Conservation (phyloP, 2,113 vertebrate genomes). For the Tetrao urogallus region DNA sequence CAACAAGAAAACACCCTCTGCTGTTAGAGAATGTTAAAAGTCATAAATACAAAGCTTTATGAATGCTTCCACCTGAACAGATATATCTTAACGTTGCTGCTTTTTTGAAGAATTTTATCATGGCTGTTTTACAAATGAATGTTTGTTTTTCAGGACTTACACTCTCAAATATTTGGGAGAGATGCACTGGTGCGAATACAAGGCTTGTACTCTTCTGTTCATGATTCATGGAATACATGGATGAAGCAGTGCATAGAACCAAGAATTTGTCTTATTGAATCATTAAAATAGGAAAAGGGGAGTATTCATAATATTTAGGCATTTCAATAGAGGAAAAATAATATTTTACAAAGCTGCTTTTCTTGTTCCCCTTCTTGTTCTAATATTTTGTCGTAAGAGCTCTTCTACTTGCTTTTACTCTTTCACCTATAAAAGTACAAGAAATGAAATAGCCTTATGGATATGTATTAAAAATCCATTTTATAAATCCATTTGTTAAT, state of each 20-base stretch:
- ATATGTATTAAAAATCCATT: slow-evolving; percentile 42
- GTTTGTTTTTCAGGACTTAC: neutral
- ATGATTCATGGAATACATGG: neutral
- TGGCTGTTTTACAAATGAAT: neutral
- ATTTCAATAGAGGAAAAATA: neutral
- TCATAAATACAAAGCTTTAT: neutral
- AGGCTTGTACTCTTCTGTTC: neutral
- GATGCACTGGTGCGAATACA: accelerated
- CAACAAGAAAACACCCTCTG: neutral
- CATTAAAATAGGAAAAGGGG: neutral
- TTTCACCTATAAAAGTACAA: neutral
- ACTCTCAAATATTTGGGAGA: neutral
- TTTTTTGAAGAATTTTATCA: neutral
- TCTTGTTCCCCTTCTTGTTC: neutral
- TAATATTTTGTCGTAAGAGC: neutral
- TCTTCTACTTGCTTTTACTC: neutral
- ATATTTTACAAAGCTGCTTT: slow-evolving; percentile 12
- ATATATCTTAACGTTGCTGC: neutral
- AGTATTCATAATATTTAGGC: neutral
- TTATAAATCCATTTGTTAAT: slow-evolving; percentile 62
- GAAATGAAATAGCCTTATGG: slow-evolving; percentile 34
- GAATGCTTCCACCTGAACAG: neutral
- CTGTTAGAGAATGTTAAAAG: neutral
- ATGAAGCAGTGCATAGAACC: neutral
- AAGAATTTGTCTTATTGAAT: neutral